Base-by-base conservation (phyloP, 2,888 invertebrate genomes). In the Gnatocerus cornutus region DNA sequence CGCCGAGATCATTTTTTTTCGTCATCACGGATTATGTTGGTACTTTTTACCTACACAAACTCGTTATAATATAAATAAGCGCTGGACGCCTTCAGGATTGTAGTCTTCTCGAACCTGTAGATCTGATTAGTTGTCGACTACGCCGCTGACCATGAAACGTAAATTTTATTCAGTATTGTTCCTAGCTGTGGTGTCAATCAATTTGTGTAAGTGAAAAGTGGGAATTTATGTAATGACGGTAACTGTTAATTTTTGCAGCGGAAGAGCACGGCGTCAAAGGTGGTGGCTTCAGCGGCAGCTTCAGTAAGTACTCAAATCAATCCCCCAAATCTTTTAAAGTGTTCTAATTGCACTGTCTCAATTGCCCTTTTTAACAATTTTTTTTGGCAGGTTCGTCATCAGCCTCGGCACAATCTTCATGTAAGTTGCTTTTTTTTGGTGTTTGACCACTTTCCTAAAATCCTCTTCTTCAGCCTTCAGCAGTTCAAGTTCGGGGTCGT, bases 401-500 rank as follows among this genome's bases (percentile, higher is more conserved):
- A 6, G 27, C 67, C 7, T 21, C 67, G 4, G 62, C 70, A 1
- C 63, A 67, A 16, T 63, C 70, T 1, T 66, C 70, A n/a, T 71
- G 71, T 71, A 63, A 68, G 71, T 71, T 8, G 16, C 5, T 48
- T 16, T 59, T 48, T 29, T 58, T 13, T 9, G 3, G 6, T 21
- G 21, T 21, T 21, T 21, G 12, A 43, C 6, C 29, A 14, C 10
- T 7, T 43, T 1, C 2, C 6, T 12, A 43, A 16, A 14, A 8
- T 14, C 13, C 13, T 43, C 46, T 21, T 10, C 10, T 43, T 41
- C 50, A 71, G 71, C 71, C 27, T 52, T 27, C 37, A 71, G 71
- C 37, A 66, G 62, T 53, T 69, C 69, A 43, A 68, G 56, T 58
- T 66, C 70, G 5, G 71, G 61, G n/a, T 50, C 68, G 14, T 65